Evolutionary conservation across 2,113 vertebrate genomes (phyloP).

Genomic region (Trematomus loennbergii): DNA sequence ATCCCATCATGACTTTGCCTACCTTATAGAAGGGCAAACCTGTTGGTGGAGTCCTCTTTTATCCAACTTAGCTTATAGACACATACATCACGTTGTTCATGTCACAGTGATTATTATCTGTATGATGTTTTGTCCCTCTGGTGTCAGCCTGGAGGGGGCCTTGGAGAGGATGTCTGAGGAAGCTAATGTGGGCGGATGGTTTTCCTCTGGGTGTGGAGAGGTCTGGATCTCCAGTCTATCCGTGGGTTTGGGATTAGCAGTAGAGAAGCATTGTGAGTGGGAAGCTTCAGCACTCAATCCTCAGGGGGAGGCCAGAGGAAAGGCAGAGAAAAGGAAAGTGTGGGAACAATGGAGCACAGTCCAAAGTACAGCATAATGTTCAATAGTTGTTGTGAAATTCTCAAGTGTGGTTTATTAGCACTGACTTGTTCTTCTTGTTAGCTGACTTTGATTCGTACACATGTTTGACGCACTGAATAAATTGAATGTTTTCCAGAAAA

Average conservation of each 20-base stretch:
- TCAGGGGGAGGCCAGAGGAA: conserved; percentile 43
- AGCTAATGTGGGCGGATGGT: conserved; percentile 55
- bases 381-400: conserved; percentile 43
- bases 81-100: conserved; percentile 5
- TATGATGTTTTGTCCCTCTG: conserved; percentile 18
- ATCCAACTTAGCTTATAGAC: background rate
- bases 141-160: conserved; percentile 40
- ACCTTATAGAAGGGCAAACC: background rate
- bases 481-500: conserved; percentile 37
- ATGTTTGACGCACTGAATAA: conserved; percentile 41
- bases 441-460: conserved; percentile 46
- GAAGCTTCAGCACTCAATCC: conserved; percentile 34
- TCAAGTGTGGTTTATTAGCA: conserved; percentile 43
- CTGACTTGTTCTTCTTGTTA: background rate
- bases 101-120: conserved; percentile 27
- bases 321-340: conserved; percentile 39
- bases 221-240: conserved; percentile 51
- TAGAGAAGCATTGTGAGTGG: conserved; percentile 60
- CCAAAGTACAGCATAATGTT: conserved; percentile 32
- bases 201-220: conserved; percentile 64
- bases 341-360: conserved; percentile 36
- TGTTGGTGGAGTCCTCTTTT: background rate
- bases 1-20: background rate
- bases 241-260: conserved; percentile 58
- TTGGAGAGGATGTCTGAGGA: conserved; percentile 64